Percentiles rank a stretch among this genome's conserved stretches.
Evolutionary conservation across 2,113 vertebrate species (phyloP).

Genomic region (Gadus macrocephalus): DNA sequence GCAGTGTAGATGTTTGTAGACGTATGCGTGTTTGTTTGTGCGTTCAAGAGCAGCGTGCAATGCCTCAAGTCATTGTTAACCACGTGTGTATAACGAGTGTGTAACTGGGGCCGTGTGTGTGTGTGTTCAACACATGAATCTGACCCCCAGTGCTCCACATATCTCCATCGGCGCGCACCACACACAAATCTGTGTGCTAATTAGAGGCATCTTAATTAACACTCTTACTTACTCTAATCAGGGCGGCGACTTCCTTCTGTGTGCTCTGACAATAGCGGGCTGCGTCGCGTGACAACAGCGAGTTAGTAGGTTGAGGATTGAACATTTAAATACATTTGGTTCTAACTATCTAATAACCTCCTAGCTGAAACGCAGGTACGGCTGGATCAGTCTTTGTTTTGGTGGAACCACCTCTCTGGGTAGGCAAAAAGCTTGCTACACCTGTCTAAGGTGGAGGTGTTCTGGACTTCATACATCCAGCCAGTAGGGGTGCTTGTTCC

Average conservation of each 20-base stretch:
- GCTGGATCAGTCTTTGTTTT: too few relatives aligned
- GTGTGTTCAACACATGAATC: not conserved
- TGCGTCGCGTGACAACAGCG: constrained; percentile 3
- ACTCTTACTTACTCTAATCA: constrained; percentile 73
- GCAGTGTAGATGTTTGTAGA: not conserved
- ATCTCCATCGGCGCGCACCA: constrained; percentile 41
- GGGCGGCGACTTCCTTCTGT: constrained; percentile 69
- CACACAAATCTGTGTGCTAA: constrained; percentile 58
- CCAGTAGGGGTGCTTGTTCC: too few relatives aligned
- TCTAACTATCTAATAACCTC: too few relatives aligned
- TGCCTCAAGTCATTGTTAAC: too few relatives aligned
- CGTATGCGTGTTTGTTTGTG: not conserved
- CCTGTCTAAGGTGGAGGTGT: too few relatives aligned
- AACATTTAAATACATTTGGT: too few relatives aligned
- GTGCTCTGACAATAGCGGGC: constrained; percentile 63
- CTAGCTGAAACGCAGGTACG: too few relatives aligned
- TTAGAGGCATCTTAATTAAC: constrained; percentile 71
- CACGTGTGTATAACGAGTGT: too few relatives aligned
- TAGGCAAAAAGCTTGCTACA: too few relatives aligned
- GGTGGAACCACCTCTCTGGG: too few relatives aligned
- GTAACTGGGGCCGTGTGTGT: constrained; percentile 12
- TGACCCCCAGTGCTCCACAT: not conserved
- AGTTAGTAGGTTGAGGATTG: constrained; percentile 40
- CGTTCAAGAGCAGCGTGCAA: not conserved
- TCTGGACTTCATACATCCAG: too few relatives aligned